These are phyloP conservation scores for Scomber colias DNA, from an alignment of 2,113 vertebrate species.

Conservation along the genomic window DNA sequence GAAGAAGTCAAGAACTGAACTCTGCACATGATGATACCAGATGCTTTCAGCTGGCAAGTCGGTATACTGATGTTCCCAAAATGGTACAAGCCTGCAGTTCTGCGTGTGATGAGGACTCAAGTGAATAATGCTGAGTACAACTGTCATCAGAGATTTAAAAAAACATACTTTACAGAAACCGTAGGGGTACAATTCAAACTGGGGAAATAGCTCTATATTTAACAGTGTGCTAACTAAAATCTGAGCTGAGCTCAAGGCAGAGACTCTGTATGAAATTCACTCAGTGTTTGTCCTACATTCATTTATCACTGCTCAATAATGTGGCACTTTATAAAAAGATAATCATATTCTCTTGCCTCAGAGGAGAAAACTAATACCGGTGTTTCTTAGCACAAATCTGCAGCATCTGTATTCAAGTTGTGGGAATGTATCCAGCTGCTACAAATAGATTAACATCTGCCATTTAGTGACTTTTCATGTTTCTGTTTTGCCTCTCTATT, in stretches of 20 bases:
- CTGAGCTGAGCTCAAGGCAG: not conserved
- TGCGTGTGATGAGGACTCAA: conserved; percentile 11
- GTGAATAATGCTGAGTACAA: conserved; percentile 8
- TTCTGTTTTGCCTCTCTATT: not conserved
- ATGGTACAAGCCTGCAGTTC: conserved; percentile 1
- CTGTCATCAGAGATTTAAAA: conserved; percentile 3
- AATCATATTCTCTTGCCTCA: conserved; percentile 8
- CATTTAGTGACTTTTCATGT: not conserved
- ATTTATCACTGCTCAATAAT: conserved; percentile 38
- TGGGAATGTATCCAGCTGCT: not conserved
- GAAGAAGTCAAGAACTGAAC: conserved; percentile 7
- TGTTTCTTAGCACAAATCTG: conserved; percentile 3
- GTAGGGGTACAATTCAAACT: not conserved
- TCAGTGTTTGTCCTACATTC: conserved; percentile 31
- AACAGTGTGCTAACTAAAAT: not conserved
- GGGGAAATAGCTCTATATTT: conserved; percentile 4
- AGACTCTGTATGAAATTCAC: not conserved
- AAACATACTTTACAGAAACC: not conserved
- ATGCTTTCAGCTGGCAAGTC: not conserved
- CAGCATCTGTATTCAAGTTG: not conserved
- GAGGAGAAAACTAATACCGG: conserved; percentile 10
- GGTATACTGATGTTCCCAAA: conserved; percentile 1
- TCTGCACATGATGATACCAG: not conserved
- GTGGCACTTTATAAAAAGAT: conserved; percentile 41
- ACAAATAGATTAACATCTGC: not conserved